Percentiles rank a stretch among this genome's conserved stretches.
phyloP scores from a whole-genome alignment of 2,888 invertebrate species.

The Cosmia pyralina region DNA sequence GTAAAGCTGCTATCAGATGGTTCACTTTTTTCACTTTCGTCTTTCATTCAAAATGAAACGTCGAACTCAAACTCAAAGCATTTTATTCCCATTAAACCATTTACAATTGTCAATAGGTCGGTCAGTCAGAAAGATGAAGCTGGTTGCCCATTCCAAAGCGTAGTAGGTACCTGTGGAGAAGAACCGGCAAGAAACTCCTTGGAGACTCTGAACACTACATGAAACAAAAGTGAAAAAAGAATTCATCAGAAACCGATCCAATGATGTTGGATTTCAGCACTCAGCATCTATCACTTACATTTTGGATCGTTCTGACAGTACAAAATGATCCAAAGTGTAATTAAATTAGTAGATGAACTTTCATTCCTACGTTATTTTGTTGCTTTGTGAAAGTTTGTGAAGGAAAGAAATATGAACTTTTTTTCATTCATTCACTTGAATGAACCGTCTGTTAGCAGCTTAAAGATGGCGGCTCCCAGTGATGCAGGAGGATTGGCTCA shows the following conservation, averaged over 20 bases:
- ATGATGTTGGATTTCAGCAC: not conserved
- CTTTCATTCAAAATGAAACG: not conserved
- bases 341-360: too few species aligned
- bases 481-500: slow-evolving; percentile 1
- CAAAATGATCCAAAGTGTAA: too few species aligned
- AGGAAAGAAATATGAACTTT: too few species aligned
- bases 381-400: too few species aligned
- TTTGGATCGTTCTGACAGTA: too few species aligned
- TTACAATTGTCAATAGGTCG: too few species aligned
- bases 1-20: slow-evolving; percentile 29
- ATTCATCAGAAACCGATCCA: not conserved
- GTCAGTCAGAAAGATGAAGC: too few species aligned
- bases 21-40: not conserved
- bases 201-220: not conserved
- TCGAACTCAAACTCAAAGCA: not conserved
- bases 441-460: not conserved
- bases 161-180: not conserved
- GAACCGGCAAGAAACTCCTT: not conserved
- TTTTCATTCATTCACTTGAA: slow-evolving; percentile 1
- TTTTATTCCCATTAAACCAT: too few species aligned
- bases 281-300: not conserved
- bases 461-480: slow-evolving; percentile 22
- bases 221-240: not conserved
- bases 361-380: too few species aligned
- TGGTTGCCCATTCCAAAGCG: too few species aligned